Percentiles rank a stretch among this genome's conserved stretches.
phyloP scores from a whole-genome alignment of 2,797 vertebrate species.

The Trichosurus vulpecula region DNA sequence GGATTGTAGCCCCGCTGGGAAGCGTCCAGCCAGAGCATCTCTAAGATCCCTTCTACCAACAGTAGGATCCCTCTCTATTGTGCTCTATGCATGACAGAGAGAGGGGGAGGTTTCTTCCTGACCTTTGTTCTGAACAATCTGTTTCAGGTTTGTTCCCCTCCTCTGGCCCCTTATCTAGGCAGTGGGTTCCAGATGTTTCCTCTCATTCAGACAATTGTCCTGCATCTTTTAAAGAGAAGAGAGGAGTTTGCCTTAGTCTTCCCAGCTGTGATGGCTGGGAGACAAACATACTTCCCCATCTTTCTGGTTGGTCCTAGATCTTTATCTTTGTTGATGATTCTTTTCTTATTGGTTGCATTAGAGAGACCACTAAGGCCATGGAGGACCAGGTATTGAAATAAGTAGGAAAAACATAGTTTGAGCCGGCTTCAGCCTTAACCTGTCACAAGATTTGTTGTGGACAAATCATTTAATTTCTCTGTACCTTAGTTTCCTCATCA shows the following conservation, averaged over 20 bases:
- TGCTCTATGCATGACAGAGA: neutral
- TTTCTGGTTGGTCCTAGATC: neutral
- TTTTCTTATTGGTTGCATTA: slow-evolving; percentile 20
- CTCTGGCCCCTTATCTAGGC: neutral
- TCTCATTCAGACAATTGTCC: neutral
- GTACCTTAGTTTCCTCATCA: neutral
- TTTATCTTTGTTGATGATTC: neutral
- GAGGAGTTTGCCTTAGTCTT: neutral
- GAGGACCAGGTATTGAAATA: neutral
- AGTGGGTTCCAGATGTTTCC: slow-evolving; percentile 30
- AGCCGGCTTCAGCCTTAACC: neutral
- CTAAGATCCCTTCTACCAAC: neutral
- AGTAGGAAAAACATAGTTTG: neutral
- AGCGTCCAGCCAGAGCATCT: neutral
- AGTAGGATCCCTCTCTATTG: neutral
- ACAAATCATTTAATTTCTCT: neutral
- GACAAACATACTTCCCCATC: neutral
- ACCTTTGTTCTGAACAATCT: neutral
- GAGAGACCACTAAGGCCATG: neutral
- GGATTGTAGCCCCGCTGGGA: neutral
- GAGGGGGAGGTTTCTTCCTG: neutral
- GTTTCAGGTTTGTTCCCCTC: neutral
- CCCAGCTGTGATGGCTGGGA: neutral
- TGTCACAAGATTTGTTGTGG: neutral
- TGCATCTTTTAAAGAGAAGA: neutral